A percentile compares a stretch with the other conserved stretches of the same genome.
Evolutionary conservation across 2,113 vertebrate species (phyloP).

Genomic region (Pristiophorus japonicus): DNA sequence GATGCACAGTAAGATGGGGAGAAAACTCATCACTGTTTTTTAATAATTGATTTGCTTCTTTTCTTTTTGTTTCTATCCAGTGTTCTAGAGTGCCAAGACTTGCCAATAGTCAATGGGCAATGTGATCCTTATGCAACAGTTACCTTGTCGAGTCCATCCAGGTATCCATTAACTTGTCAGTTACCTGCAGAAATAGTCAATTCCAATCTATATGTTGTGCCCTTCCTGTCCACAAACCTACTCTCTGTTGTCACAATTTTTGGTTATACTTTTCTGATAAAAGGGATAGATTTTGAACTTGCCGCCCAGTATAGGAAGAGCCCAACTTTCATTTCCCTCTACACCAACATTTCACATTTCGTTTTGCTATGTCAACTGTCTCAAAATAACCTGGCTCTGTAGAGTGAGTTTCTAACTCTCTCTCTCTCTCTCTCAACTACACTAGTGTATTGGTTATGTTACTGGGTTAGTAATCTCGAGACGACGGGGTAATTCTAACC

Average conservation of each 20-base stretch:
- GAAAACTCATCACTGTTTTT: background rate
- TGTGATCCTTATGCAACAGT: slow-evolving; percentile 93
- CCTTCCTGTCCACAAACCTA: background rate
- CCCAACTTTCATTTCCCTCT: background rate
- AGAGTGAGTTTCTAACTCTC: background rate
- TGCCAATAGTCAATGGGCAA: slow-evolving; percentile 93
- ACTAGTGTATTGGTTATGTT: background rate
- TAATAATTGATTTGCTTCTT: background rate
- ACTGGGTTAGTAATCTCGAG: background rate
- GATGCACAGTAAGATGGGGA: background rate
- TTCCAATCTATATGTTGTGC: background rate
- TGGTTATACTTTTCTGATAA: background rate
- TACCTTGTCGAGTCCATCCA: slow-evolving; percentile 82
- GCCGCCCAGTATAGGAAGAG: too few species aligned
- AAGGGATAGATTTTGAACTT: background rate
- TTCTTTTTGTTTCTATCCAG: slow-evolving; percentile 51
- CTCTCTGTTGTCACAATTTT: background rate
- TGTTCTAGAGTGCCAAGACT: slow-evolving; percentile 89
- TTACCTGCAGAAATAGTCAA: background rate
- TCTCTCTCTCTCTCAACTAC: background rate
- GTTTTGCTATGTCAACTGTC: background rate
- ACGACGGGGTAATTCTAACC: background rate
- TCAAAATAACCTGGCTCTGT: background rate
- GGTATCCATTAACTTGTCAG: slow-evolving; percentile 52
- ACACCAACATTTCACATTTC: background rate